A percentile compares a stretch with the other conserved stretches of the same genome.
Evolutionary conservation across 2,888 invertebrate genomes (phyloP).

Genomic region (Rhagonycha lutea): DNA sequence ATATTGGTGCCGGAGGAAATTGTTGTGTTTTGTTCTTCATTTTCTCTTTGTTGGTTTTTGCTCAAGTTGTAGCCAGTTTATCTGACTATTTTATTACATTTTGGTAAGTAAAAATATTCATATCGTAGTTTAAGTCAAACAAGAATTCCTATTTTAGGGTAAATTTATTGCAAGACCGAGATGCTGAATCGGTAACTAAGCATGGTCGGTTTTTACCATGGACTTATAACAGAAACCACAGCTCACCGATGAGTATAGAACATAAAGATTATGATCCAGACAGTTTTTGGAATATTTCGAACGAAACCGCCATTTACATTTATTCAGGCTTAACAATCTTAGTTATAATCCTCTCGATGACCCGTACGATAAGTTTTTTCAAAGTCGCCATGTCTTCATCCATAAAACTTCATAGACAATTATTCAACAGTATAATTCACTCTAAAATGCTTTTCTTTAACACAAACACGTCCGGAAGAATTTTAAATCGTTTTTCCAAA

Average conservation of each 20-base stretch:
- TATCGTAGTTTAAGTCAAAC: neutral
- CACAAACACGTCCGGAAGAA: constrained; percentile 76
- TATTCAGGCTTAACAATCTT: constrained; percentile 48
- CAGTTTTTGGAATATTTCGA: constrained; percentile 1
- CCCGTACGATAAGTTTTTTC: constrained; percentile 64
- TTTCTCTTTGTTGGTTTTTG: neutral
- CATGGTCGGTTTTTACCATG: neutral
- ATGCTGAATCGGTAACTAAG: neutral
- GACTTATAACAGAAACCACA: neutral
- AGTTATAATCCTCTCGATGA: constrained; percentile 55
- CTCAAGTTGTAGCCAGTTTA: constrained; percentile 62
- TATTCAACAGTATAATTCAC: constrained; percentile 78
- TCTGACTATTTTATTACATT: constrained; percentile 79
- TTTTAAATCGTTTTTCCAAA: constrained; percentile 77
- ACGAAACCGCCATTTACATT: constrained; percentile 47
- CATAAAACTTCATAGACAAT: constrained; percentile 76
- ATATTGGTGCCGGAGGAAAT: constrained; percentile 49
- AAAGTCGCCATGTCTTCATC: constrained; percentile 77
- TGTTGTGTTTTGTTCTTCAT: neutral
- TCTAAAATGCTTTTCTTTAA: constrained; percentile 89
- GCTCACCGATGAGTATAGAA: neutral
- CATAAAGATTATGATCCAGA: neutral
- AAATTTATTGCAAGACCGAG: constrained; percentile 28
- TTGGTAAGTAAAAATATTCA: constrained; percentile 60
- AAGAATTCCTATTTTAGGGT: constrained; percentile 42